phyloP scores from a whole-genome alignment of 2,113 vertebrate genomes.

The Xenopus borealis region DNA sequence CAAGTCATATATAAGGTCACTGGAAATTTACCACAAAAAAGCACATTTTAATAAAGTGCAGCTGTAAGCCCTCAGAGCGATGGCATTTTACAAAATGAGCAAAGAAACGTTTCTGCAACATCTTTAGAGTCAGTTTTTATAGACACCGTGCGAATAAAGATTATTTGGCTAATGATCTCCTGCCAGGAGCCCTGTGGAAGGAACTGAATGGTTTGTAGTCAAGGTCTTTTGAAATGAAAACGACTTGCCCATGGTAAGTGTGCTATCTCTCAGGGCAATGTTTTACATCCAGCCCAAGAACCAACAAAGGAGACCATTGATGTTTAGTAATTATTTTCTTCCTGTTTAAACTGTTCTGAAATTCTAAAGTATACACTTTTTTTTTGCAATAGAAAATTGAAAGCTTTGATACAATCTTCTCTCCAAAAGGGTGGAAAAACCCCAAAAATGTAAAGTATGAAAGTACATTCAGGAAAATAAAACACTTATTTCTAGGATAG shows the following conservation, averaged over 20 bases:
- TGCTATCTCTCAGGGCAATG: slow-evolving; percentile 3
- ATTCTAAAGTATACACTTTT: no score
- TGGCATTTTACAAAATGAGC: neutral
- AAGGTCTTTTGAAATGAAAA: slow-evolving; percentile 3
- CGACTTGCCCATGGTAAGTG: neutral
- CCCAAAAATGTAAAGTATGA: no score
- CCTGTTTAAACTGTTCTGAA: no score
- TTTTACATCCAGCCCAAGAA: neutral
- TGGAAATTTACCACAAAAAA: no score
- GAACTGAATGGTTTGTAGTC: slow-evolving; percentile 11
- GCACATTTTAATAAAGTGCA: neutral
- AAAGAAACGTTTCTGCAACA: neutral
- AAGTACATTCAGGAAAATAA: no score
- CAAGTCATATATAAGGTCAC: neutral
- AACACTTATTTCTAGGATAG: no score
- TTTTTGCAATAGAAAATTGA: no score
- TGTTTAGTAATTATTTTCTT: neutral
- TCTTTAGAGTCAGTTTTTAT: neutral
- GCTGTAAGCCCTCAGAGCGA: neutral
- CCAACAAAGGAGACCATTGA: slow-evolving; percentile 6
- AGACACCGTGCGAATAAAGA: slow-evolving; percentile 9
- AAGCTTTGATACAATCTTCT: no score
- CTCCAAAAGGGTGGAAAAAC: no score
- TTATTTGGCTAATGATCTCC: slow-evolving; percentile 10
- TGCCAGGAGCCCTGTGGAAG: slow-evolving; percentile 12